Conservation (phyloP, 1,140 invertebrate species). For the Anadara kagoshimensis region DNA sequence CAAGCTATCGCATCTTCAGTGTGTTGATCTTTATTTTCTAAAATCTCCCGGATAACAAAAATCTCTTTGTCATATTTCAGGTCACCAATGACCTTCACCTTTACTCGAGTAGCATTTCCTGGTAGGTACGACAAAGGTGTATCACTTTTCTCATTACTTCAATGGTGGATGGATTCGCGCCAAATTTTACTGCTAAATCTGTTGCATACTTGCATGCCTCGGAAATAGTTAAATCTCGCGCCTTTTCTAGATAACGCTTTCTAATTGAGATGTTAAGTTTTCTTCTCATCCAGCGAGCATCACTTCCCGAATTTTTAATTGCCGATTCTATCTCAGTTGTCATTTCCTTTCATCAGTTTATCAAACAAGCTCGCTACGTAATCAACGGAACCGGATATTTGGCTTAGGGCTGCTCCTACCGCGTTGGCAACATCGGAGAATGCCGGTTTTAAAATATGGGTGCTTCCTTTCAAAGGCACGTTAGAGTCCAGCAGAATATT, state of each 20-base stretch:
- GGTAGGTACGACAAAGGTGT: conserved; percentile 59
- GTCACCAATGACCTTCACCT: conserved; percentile 59
- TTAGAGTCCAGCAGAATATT: conserved; percentile 51
- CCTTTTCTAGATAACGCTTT: conserved; percentile 46
- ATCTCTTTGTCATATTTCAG: conserved; percentile 9
- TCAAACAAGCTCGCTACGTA: conserved; percentile 49
- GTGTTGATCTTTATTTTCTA: neutral
- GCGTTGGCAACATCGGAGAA: conserved; percentile 67
- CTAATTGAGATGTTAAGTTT: conserved; percentile 16
- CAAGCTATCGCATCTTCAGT: neutral
- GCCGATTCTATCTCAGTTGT: neutral
- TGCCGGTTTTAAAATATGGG: conserved; percentile 45
- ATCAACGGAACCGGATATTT: conserved; percentile 59
- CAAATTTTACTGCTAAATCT: conserved; percentile 36
- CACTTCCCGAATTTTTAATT: neutral
- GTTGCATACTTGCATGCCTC: conserved; percentile 36
- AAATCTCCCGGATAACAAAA: neutral
- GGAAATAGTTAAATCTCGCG: conserved; percentile 44
- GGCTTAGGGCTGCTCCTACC: conserved; percentile 67
- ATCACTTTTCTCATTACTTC: conserved; percentile 54
- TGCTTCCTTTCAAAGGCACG: conserved; percentile 39
- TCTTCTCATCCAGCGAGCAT: conserved; percentile 17
- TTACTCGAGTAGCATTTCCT: conserved; percentile 58
- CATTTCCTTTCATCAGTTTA: conserved; percentile 27
- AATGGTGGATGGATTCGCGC: conserved; percentile 49